Evolutionary conservation across 2,888 invertebrate species (phyloP).

Genomic region (Polymixis flavicincta): DNA sequence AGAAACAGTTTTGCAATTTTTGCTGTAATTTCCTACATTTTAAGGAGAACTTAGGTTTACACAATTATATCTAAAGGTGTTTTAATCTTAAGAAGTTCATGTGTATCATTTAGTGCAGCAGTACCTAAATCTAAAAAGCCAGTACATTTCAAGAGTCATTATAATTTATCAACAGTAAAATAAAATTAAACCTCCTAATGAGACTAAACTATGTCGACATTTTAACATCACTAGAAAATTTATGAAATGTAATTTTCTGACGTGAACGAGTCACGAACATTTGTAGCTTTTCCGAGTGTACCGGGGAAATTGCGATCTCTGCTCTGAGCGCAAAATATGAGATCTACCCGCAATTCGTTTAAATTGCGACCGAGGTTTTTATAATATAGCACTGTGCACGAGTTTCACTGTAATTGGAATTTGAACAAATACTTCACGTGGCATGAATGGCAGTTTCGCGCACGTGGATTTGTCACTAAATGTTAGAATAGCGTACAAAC

Average conservation of each 20-base stretch:
- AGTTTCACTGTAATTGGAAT: slow-evolving; percentile 61
- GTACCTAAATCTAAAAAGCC: background rate
- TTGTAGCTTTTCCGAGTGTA: slow-evolving; percentile 90
- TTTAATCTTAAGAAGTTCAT: background rate
- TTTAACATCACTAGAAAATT: slow-evolving; percentile 81
- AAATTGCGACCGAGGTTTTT: slow-evolving; percentile 86
- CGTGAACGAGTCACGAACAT: slow-evolving; percentile 87
- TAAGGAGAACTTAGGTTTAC: background rate
- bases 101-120: background rate
- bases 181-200: background rate
- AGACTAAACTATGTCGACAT: slow-evolving; percentile 59
- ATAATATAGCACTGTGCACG: slow-evolving; percentile 78
- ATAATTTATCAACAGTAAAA: background rate
- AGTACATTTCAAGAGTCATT: background rate
- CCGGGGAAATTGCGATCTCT: slow-evolving; percentile 89
- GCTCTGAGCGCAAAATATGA: slow-evolving; percentile 83
- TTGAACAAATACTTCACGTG: slow-evolving; percentile 59
- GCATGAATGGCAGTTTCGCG: slow-evolving; percentile 18
- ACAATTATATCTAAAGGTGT: background rate
- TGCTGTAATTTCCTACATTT: background rate
- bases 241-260: slow-evolving; percentile 90
- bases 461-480: slow-evolving; percentile 4
- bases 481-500: slow-evolving; percentile 1
- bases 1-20: background rate
- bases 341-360: slow-evolving; percentile 86